Evolutionary conservation across 2,113 vertebrate species (phyloP).

Genomic region (Climacteris rufus): DNA sequence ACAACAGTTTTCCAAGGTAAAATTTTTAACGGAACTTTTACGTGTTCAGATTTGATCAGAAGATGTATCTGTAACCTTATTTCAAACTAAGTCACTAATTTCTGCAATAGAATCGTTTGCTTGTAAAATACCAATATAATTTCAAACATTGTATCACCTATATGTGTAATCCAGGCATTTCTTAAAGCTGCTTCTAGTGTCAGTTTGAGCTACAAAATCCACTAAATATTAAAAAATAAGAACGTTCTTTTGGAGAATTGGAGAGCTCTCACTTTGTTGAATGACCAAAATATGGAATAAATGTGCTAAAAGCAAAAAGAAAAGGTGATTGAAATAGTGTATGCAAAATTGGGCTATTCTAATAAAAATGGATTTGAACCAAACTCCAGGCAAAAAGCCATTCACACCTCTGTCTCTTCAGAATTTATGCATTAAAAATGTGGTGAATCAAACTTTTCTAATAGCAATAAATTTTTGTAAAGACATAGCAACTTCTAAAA

Average conservation of each 20-base stretch:
- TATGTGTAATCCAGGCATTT: neutral
- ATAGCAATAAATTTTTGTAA: neutral
- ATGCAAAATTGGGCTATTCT: neutral
- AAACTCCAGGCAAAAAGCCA: neutral
- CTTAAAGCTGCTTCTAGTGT: neutral
- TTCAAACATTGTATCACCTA: neutral
- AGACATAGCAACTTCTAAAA: neutral
- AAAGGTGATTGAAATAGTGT: neutral
- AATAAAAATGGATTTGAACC: neutral
- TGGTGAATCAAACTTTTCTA: neutral
- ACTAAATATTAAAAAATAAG: neutral
- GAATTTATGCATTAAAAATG: neutral
- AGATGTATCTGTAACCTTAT: neutral
- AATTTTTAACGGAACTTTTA: neutral
- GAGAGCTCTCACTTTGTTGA: neutral
- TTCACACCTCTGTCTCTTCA: neutral
- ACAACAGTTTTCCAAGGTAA: neutral
- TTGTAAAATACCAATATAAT: neutral
- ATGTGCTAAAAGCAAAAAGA: neutral
- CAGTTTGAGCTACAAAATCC: neutral
- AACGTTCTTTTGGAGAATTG: rapidly evolving
- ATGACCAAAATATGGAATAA: neutral
- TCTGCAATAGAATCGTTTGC: neutral
- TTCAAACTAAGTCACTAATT: neutral
- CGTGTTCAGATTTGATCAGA: neutral